Evolutionary conservation across 2,888 invertebrate genomes (phyloP).

Genomic region (Lottia scabra): DNA sequence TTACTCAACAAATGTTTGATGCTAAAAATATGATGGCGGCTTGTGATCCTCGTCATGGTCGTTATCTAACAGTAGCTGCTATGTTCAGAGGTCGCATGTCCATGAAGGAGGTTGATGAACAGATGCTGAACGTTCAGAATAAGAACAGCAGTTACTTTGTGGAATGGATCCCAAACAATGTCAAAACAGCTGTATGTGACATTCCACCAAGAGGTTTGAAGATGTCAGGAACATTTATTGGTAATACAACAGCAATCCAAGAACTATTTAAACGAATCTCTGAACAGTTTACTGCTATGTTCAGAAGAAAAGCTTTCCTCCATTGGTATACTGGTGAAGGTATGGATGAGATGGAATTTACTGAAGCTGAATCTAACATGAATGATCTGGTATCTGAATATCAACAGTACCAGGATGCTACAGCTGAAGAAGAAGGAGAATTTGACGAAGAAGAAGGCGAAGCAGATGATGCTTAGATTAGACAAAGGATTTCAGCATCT

Average conservation of each 20-base stretch:
- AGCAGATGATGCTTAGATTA: background rate
- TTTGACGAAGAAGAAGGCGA: background rate
- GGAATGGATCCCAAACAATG: background rate
- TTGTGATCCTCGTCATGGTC: conserved; percentile 1
- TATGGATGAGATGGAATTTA: conserved; percentile 4
- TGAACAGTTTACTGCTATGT: background rate
- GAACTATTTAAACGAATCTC: background rate
- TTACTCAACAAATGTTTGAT: background rate
- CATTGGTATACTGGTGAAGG: conserved; percentile 3
- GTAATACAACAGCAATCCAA: background rate
- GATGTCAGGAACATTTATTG: conserved; percentile 1
- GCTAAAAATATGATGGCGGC: background rate
- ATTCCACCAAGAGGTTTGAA: conserved; percentile 4
- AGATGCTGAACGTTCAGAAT: conserved; percentile 2
- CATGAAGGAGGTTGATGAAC: conserved; percentile 1
- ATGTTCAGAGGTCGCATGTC: conserved; percentile 4
- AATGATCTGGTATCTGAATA: conserved; percentile 5
- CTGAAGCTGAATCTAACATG: conserved; percentile 2
- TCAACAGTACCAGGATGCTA: conserved; percentile 3
- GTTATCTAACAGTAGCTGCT: background rate
- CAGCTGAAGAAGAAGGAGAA: background rate
- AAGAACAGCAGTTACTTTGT: background rate
- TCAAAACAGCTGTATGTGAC: background rate
- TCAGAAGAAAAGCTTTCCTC: conserved; percentile 1
- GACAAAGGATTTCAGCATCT: background rate